Evolutionary conservation across 30 jellyfish, hydroid and myxozoan genomes (phyloP), one percentile per base, ranked within the genome.

Genomic region (Turritopsis dohrnii): DNA sequence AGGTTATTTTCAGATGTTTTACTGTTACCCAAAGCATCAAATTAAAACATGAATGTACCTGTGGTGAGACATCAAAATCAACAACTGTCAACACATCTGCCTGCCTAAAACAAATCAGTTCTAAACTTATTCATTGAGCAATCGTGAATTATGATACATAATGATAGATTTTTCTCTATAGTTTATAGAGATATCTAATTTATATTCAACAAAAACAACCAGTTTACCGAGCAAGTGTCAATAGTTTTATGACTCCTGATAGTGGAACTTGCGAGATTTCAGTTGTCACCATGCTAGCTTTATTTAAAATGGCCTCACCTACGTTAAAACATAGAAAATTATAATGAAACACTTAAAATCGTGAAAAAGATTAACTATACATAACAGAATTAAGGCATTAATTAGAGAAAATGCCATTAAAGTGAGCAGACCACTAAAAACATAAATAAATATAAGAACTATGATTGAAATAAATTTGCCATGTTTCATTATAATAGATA

Each of bases 191-290:
- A n/a, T n/a, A n/a, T n/a, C n/a, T n/a, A n/a, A n/a, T n/a, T n/a
- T n/a, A n/a, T n/a, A n/a, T n/a, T n/a, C 60, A 41, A 41, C 60
- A 41, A 41, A 41, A 41, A 5, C 60, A 41, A 41, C 60, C 13
- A 41, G 60, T 41, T 81, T 81, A 92, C 97, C 81, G 87, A 60
- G 97, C 97, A 73, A 87, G 74, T 26, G 72, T 87, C 79, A 92
- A 29, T 66, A 86, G 76, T 29, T 84, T 84, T 16, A 80, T 66
- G 21, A 92, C 97, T 25, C 97, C 97, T 54, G 95, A 79, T 82
- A 92, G 73, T 8, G 97, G 97, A 8, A 92, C 97, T 28, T 92
- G 97, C 8, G 96, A 92, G n/a, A 92, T 84, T 71, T 92, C 97
- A 8, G 96, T 87, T 21, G 97, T 92, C 41, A 92, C 74, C 96